Evolutionary conservation across 2,797 vertebrate genomes (phyloP), one percentile per base, ranked within the genome.

Genomic region (Picus viridis): DNA sequence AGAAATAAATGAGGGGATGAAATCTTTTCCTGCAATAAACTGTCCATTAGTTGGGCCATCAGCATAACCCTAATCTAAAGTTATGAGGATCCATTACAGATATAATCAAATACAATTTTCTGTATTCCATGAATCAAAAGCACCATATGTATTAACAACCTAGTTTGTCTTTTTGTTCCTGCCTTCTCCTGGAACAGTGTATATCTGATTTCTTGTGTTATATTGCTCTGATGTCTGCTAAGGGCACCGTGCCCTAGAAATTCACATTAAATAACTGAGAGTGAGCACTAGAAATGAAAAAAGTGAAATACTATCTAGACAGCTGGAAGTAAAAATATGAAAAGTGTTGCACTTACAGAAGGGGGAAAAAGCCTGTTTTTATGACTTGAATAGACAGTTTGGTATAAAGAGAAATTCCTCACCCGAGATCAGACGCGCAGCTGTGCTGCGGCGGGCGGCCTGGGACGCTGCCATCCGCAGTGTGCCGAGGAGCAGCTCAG

Each of bases 191-290:
- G 68, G 90, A 89, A 92, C 83, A 84, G 81, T 87, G 84, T 81
- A 77, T 82, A 87, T 94, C 94, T 95, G 94, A 90, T 74, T 97
- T 92, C 91, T 89, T 85, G 59, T 94, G 94, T 95, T 95, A 84
- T 90, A 88, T 95, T 92, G 86, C 95, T 94, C 91, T 91, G 93
- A 94, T 96, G 94, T 92, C 95, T 97, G 95, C 97, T 96, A 95
- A 96, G 97, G 97, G 96, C 91, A 89, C 91, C 49, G 54, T 97
- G 97, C 93, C 97, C 97, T 95, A 96, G 95, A 97, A 96, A 95
- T 95, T 94, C 89, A 94, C 95, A 96, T 97, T 96, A 97, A 97
- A 95, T 94, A 90, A 93, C 70, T 86, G 94, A 94, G 92, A 93
- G 87, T 2, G 45, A 95, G 94, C 92, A 89, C 96, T 92, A 89